Conservation (phyloP, 2,888 invertebrate species). For the Lamellibrachia satsuma region DNA sequence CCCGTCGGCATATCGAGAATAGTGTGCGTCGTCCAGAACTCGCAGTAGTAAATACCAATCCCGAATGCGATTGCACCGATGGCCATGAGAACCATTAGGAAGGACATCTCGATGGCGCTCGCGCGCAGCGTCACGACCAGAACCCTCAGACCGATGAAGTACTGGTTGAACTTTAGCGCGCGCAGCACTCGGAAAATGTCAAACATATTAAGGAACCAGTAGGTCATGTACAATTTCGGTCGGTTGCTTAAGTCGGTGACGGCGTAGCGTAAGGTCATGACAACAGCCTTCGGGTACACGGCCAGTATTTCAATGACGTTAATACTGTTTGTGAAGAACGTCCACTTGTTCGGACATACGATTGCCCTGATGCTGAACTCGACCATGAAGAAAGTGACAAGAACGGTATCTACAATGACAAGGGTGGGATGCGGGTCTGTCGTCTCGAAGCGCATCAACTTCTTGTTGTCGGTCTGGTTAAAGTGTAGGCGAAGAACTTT, state of each 20-base stretch:
- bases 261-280: neutral
- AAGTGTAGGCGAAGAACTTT: neutral
- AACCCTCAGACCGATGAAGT: neutral
- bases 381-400: neutral
- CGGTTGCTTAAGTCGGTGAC: neutral
- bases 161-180: neutral
- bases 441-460: neutral
- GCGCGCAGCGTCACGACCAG: neutral
- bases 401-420: neutral
- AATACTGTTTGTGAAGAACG: neutral
- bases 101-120: neutral
- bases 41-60: neutral
- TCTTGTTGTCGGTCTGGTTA: neutral
- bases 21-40: constrained; percentile 8
- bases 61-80: neutral
- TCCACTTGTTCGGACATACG: neutral
- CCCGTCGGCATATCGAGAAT: neutral
- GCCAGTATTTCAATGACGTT: neutral
- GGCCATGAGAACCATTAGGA: neutral
- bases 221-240: neutral
- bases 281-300: neutral
- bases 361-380: neutral
- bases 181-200: constrained; percentile 20
- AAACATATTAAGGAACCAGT: neutral
- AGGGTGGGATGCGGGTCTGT: neutral